Conservation (phyloP, 2,113 vertebrate species). For the Coptodon rendalli region DNA sequence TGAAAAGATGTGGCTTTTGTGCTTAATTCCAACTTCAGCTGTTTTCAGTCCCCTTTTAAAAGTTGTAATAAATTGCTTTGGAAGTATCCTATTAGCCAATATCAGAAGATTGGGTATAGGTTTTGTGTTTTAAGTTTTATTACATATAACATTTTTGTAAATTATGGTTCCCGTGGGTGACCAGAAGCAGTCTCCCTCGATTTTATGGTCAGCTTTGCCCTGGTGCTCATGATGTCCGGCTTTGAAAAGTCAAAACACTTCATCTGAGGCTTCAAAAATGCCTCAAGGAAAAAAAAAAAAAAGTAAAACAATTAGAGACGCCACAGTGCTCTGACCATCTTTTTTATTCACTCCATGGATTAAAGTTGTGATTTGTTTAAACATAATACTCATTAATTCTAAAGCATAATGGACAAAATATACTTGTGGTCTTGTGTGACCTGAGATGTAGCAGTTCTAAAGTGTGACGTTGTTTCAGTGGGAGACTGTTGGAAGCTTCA, state of each 20-base stretch:
- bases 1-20: not conserved
- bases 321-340: not conserved
- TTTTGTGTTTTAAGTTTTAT: not conserved
- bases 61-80: not conserved
- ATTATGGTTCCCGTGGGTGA: not conserved
- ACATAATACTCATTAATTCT: not conserved
- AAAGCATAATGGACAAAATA: not conserved
- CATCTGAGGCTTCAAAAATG: not conserved
- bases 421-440: not conserved
- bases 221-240: not conserved
- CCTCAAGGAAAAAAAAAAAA: not conserved
- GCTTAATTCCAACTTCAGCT: not conserved
- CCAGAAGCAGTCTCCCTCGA: not conserved
- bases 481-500: not conserved
- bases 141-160: not conserved
- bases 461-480: not conserved
- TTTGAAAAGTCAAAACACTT: not conserved
- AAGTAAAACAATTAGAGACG: not conserved
- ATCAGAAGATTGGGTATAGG: not conserved
- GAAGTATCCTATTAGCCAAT: not conserved
- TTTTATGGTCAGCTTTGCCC: not conserved
- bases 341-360: not conserved
- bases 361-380: not conserved
- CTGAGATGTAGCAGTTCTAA: not conserved
- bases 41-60: not conserved